Base-by-base conservation (phyloP, 92 coral and sea anemone species). In the Epizoanthus fatuus region DNA sequence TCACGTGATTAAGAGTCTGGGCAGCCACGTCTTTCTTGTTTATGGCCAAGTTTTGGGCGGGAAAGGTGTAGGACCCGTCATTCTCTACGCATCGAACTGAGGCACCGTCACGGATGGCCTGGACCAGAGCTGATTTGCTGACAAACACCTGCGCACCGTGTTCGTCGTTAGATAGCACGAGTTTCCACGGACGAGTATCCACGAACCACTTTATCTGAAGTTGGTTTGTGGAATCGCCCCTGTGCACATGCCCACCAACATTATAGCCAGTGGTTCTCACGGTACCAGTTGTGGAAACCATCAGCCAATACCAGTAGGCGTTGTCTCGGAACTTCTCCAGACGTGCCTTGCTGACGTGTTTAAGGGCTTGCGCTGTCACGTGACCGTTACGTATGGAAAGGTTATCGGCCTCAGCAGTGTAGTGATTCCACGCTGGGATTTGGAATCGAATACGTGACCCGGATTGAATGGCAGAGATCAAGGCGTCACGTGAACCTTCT, bases 361-460 rank as follows among this genome's bases (percentile, higher is more conserved):
- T 94, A 11, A 92, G 66, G 19, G 87, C 94, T 79, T 94, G 95
- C 5, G 98, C 98, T 45, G 96, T 93, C 81, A 93, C 98, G 79
- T 95, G 96, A 29, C 96, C 96, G 15, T 87, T 87, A 42, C 88
- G 87, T 45, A 95, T 77, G 76, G 91, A 93, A 74, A 95, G 84
- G 76, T 90, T 95, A 58, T 95, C 96, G 9, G 92, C 98, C 54
- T 95, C 98, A 5, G 95, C 87, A 29, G 94, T 90, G 92, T 94
- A 92, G 76, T 58, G 62, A 7, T 42, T 16, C 68, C 82, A 54
- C 1, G 32, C 40, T 8, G 92, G 82, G 45, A 93, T 45, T 92
- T 92, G 95, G 72, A 94, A 74, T 49, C 98, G 98, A 68, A 94
- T 90, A 10, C 98, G 96, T 54, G 85, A 86, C 12, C 98, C 98